Percentiles rank a stretch among this genome's conserved stretches.
These are phyloP conservation scores for Aurelia aurita DNA, from an alignment of 30 jellyfish, hydroid and myxozoan genomes.

Conservation along the genomic window DNA sequence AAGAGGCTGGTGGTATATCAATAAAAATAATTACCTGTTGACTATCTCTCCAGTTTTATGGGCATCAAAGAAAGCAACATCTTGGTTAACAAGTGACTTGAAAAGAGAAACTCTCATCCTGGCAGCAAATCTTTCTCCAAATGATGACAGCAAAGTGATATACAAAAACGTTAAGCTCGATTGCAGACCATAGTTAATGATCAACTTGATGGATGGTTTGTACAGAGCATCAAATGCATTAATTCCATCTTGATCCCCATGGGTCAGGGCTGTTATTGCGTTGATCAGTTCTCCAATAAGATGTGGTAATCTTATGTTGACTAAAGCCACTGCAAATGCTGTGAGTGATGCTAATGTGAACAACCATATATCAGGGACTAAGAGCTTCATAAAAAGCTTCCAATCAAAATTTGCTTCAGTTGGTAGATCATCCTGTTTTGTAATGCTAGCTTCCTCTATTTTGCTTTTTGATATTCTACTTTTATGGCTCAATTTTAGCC, in stretches of 20 bases:
- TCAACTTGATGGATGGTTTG: slow-evolving; percentile 78
- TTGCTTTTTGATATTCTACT: slow-evolving; percentile 39
- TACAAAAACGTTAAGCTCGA: slow-evolving; percentile 81
- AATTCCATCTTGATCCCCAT: not conserved
- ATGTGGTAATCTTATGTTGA: slow-evolving; percentile 82
- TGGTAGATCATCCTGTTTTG: slow-evolving; percentile 1
- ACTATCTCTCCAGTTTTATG: slow-evolving; percentile 97
- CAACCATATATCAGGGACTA: slow-evolving; percentile 84
- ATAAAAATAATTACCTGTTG: slow-evolving; percentile 59
- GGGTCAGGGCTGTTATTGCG: slow-evolving; percentile 72
- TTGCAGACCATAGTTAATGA: slow-evolving; percentile 78
- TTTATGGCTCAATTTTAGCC: slow-evolving; percentile 80
- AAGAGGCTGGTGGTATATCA: no score
- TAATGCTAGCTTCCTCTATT: not conserved
- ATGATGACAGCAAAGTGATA: slow-evolving; percentile 87
- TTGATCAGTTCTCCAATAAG: slow-evolving; percentile 92
- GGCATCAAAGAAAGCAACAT: slow-evolving; percentile 91
- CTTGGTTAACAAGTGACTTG: slow-evolving; percentile 80
- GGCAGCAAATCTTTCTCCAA: slow-evolving; percentile 98
- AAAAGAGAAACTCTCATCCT: slow-evolving; percentile 84
- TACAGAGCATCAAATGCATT: slow-evolving; percentile 68
- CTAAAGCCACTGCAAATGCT: slow-evolving; percentile 96
- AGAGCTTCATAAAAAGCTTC: slow-evolving; percentile 63
- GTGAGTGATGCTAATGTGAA: slow-evolving; percentile 83
- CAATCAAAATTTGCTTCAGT: slow-evolving; percentile 71